Evolutionary conservation across 1,140 invertebrate species (phyloP).

Genomic region (Anastrepha obliqua): DNA sequence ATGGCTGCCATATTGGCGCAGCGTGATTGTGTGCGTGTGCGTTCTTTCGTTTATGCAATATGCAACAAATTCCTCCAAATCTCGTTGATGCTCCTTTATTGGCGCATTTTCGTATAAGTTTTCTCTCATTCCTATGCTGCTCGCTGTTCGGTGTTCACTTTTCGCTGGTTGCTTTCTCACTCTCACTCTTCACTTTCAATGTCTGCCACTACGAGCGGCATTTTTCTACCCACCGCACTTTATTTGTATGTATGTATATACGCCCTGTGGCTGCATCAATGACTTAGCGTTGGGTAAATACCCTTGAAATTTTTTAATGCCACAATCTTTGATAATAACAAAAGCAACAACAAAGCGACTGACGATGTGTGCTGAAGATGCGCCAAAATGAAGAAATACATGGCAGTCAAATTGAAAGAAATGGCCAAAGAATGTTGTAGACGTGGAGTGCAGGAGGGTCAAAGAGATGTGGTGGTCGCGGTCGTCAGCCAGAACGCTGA

Average conservation of each 20-base stretch:
- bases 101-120: not conserved
- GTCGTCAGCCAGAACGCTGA: slow-evolving; percentile 2
- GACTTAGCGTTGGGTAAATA: slow-evolving; percentile 44
- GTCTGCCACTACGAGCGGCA: not conserved
- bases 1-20: not conserved
- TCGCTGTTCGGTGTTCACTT: not conserved
- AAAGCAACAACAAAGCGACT: slow-evolving; percentile 7
- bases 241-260: too few species aligned
- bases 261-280: not conserved
- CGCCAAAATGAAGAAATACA: slow-evolving; percentile 53
- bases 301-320: slow-evolving; percentile 52
- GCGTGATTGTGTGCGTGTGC: not conserved
- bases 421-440: not conserved
- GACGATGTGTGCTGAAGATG: slow-evolving; percentile 34
- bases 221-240: not conserved
- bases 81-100: not conserved
- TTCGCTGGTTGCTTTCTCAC: not conserved
- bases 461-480: not conserved
- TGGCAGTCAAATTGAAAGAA: slow-evolving; percentile 15
- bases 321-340: slow-evolving; percentile 29
- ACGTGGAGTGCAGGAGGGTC: too few species aligned
- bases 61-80: not conserved
- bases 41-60: not conserved
- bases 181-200: slow-evolving; percentile 46
- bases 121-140: not conserved